Evolutionary conservation across 1,140 invertebrate genomes (phyloP).

Genomic region (Brachystomella parvula): DNA sequence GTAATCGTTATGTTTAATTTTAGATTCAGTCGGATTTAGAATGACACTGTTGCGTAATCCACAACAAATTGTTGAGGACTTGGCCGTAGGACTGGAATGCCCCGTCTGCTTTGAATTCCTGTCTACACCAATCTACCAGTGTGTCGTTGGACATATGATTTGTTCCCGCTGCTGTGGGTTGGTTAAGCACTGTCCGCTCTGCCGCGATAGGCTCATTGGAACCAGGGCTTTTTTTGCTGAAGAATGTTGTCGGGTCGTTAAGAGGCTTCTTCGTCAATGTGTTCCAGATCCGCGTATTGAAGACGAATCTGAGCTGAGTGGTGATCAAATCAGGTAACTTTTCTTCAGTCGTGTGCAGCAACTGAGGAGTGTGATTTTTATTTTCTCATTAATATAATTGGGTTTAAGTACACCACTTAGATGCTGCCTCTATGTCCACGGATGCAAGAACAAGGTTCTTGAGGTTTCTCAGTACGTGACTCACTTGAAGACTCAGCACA

Average conservation of each 20-base stretch:
- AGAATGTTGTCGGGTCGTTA: neutral
- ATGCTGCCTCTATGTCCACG: neutral
- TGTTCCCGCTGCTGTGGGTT: neutral
- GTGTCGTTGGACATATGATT: neutral
- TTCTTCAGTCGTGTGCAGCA: neutral
- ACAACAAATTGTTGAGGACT: neutral
- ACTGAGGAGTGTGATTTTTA: neutral
- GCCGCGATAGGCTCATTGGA: neutral
- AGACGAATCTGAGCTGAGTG: neutral
- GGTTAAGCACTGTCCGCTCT: neutral
- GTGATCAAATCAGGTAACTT: neutral
- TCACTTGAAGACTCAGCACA: neutral
- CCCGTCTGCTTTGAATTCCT: slow-evolving; percentile 1
- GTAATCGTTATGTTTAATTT: neutral
- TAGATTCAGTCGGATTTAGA: neutral
- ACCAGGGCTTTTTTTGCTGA: neutral
- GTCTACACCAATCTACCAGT: neutral
- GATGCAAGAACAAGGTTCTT: neutral
- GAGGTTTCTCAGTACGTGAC: neutral
- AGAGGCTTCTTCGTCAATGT: neutral
- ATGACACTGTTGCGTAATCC: neutral
- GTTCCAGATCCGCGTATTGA: neutral
- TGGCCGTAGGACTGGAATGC: neutral
- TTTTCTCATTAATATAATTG: neutral
- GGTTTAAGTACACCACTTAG: neutral